Percentiles rank a stretch among this genome's conserved stretches.
phyloP scores from a whole-genome alignment of 30 jellyfish, hydroid and myxozoan species.

The Aurelia coerulea region DNA sequence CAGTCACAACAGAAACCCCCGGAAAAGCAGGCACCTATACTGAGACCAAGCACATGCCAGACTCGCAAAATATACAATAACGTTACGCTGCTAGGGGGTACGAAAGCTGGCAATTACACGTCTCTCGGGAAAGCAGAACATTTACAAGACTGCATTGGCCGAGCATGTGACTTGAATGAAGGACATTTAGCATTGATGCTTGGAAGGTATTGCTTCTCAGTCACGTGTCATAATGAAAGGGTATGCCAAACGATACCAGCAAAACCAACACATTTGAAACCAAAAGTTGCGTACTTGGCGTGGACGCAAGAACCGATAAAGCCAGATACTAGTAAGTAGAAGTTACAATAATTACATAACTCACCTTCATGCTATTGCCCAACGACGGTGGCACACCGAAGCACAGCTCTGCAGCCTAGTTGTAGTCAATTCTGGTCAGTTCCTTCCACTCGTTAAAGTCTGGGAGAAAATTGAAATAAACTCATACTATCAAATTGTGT shows the following conservation, averaged over 20 bases:
- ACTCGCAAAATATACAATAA: slow-evolving; percentile 93
- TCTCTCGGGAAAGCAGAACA: slow-evolving; percentile 96
- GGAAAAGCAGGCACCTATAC: slow-evolving; percentile 89
- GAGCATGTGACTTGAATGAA: slow-evolving; percentile 98
- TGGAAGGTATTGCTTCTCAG: slow-evolving; percentile 95
- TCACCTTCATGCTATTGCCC: too few relatives aligned
- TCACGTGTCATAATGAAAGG: slow-evolving; percentile 93
- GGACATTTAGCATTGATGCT: slow-evolving; percentile 98
- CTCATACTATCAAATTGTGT: too few relatives aligned
- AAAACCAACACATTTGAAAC: slow-evolving; percentile 92
- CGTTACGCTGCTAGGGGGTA: slow-evolving; percentile 95
- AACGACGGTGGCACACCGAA: too few relatives aligned
- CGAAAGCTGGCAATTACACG: slow-evolving; percentile 95
- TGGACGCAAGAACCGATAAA: slow-evolving; percentile 99
- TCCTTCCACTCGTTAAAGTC: neutral
- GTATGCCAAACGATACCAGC: slow-evolving; percentile 98
- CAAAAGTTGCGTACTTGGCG: slow-evolving; percentile 97
- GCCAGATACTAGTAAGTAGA: slow-evolving; percentile 90
- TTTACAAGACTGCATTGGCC: slow-evolving; percentile 93
- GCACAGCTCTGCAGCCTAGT: too few relatives aligned
- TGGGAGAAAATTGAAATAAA: too few relatives aligned
- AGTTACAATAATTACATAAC: neutral
- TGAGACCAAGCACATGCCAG: slow-evolving; percentile 98
- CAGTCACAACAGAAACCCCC: slow-evolving; percentile 62
- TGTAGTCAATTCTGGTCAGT: too few relatives aligned